A percentile compares a stretch with the other conserved stretches of the same genome.
Evolutionary conservation across 2,797 vertebrate species (phyloP).

Genomic region (Bovichtus variegatus): DNA sequence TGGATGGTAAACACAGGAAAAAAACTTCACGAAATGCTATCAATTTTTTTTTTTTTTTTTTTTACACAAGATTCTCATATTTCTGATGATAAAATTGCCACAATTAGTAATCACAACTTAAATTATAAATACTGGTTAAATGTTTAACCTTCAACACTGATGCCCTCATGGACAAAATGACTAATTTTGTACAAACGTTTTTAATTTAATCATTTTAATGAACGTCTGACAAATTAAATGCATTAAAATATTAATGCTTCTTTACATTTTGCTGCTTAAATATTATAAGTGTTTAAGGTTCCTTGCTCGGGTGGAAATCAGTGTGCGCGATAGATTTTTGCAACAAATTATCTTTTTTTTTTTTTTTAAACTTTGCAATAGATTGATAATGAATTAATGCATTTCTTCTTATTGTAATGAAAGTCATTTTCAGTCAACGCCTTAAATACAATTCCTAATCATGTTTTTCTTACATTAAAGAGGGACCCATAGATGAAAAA

Average conservation of each 20-base stretch:
- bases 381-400: not conserved
- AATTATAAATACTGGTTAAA: constrained; percentile 9
- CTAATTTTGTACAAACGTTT: not conserved
- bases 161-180: not conserved
- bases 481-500: not conserved
- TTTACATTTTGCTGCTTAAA: not conserved
- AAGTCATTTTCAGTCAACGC: too few species aligned
- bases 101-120: not conserved
- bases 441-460: not conserved
- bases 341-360: too few species aligned
- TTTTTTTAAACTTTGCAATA: not conserved
- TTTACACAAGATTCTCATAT: not conserved
- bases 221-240: not conserved
- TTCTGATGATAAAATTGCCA: not conserved
- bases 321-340: too few species aligned
- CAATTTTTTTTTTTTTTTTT: not conserved
- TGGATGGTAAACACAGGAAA: not conserved
- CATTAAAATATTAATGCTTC: not conserved
- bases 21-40: too few species aligned
- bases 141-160: constrained; percentile 9
- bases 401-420: too few species aligned
- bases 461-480: not conserved
- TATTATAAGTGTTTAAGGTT: not conserved
- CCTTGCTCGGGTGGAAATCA: too few species aligned
- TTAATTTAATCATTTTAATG: not conserved